Conservation (phyloP, 1,140 invertebrate species). For the Kradibia gibbosae region DNA sequence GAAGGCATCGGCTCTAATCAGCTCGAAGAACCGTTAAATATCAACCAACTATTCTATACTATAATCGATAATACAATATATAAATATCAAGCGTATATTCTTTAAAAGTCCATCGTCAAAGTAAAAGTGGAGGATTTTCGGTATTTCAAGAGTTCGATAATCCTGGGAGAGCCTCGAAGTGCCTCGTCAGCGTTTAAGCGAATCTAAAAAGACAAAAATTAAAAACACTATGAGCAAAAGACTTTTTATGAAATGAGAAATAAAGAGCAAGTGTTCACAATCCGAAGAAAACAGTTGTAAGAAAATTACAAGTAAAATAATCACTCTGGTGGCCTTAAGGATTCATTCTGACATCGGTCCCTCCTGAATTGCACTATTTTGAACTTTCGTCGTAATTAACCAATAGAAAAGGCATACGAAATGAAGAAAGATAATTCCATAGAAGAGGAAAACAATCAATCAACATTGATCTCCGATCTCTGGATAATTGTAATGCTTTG, state of each 20-base stretch:
- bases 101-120: slow-evolving; percentile 39
- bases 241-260: slow-evolving; percentile 40
- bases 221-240: slow-evolving; percentile 35
- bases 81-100: slow-evolving; percentile 14
- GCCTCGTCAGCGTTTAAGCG: slow-evolving; percentile 64
- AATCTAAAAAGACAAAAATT: slow-evolving; percentile 40
- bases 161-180: slow-evolving; percentile 60
- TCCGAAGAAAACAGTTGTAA: slow-evolving; percentile 42
- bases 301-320: slow-evolving; percentile 63
- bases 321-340: slow-evolving; percentile 70
- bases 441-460: slow-evolving; percentile 23
- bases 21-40: slow-evolving; percentile 52
- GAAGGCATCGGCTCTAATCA: slow-evolving; percentile 17
- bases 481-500: slow-evolving; percentile 33
- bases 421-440: slow-evolving; percentile 6
- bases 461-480: slow-evolving; percentile 42
- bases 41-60: slow-evolving; percentile 55
- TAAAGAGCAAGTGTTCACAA: slow-evolving; percentile 40
- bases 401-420: slow-evolving; percentile 19
- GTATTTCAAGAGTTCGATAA: slow-evolving; percentile 39
- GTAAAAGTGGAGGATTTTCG: slow-evolving; percentile 21
- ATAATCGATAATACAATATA: slow-evolving; percentile 37
- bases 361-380: slow-evolving; percentile 59
- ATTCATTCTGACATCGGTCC: slow-evolving; percentile 64
- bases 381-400: slow-evolving; percentile 22